Percentiles rank a stretch among this genome's conserved stretches.
phyloP scores from a whole-genome alignment of 2,113 vertebrate genomes.

The Chaenocephalus aceratus region DNA sequence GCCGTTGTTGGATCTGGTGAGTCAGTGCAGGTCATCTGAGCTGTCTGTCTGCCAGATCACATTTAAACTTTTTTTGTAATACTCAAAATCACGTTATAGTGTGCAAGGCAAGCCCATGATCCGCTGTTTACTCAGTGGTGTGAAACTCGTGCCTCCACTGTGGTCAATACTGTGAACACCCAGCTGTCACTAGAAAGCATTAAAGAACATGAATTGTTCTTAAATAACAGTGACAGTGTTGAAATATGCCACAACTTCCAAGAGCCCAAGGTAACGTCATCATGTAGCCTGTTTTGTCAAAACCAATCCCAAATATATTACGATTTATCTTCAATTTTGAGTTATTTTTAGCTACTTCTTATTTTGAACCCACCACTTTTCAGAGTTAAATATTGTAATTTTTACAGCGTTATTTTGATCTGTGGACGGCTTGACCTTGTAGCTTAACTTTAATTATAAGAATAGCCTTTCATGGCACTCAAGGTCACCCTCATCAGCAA shows the following conservation, averaged over 20 bases:
- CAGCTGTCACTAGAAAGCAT: background rate
- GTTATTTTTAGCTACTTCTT: background rate
- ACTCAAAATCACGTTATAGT: conserved; percentile 20
- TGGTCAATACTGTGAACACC: background rate
- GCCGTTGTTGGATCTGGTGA: conserved; percentile 38
- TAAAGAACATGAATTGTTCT: no score
- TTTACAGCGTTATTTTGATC: background rate
- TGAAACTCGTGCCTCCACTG: background rate
- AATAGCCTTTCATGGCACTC: no score
- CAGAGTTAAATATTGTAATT: background rate
- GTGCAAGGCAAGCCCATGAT: background rate
- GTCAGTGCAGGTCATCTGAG: conserved; percentile 61
- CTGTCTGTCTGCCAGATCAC: conserved; percentile 26
- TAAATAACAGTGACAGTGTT: background rate
- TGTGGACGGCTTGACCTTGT: background rate
- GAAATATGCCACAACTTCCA: background rate
- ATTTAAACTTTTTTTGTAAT: conserved; percentile 9
- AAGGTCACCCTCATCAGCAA: no score
- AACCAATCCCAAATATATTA: background rate
- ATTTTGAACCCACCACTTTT: background rate
- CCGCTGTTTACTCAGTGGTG: background rate
- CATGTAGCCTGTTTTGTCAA: background rate
- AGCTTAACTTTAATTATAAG: no score
- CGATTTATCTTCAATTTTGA: background rate
- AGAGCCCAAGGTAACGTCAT: background rate